phyloP scores from a whole-genome alignment of 1,140 invertebrate species.

The Scaptomyza hsui region DNA sequence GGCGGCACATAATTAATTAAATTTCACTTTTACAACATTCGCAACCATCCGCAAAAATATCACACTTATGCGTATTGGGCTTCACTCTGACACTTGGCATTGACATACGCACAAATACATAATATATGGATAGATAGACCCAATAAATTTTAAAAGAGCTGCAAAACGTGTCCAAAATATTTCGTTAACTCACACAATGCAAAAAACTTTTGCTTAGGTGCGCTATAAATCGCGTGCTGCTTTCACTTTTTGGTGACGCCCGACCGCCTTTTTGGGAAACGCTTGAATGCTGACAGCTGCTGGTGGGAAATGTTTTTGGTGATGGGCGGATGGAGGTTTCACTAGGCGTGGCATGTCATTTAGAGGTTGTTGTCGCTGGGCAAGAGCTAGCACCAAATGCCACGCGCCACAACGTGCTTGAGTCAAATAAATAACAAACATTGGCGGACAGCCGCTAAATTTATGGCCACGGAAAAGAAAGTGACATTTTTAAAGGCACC shows the following conservation, averaged over 20 bases:
- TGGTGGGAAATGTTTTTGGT: conserved; percentile 4
- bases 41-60: conserved; percentile 49
- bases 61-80: conserved; percentile 58
- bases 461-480: conserved; percentile 53
- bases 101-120: conserved; percentile 66
- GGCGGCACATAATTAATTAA: conserved; percentile 75
- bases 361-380: conserved; percentile 64
- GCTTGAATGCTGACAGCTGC: conserved; percentile 76
- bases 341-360: conserved; percentile 73
- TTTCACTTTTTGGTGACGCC: conserved; percentile 55
- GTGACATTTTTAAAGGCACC: conserved; percentile 37
- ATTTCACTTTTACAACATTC: conserved; percentile 65
- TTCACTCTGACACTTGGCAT: conserved; percentile 61
- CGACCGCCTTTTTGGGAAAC: conserved; percentile 15
- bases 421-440: conserved; percentile 81
- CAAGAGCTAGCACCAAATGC: conserved; percentile 51
- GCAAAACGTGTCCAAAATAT: conserved; percentile 61
- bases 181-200: conserved; percentile 37
- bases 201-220: conserved; percentile 73
- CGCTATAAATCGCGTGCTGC: conserved; percentile 75
- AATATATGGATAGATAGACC: conserved; percentile 54
- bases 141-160: conserved; percentile 64
- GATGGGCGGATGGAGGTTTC: neutral
- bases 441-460: conserved; percentile 73
- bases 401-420: conserved; percentile 66